Evolutionary conservation across 2,797 vertebrate genomes (phyloP).

Genomic region (Crenichthys baileyi): DNA sequence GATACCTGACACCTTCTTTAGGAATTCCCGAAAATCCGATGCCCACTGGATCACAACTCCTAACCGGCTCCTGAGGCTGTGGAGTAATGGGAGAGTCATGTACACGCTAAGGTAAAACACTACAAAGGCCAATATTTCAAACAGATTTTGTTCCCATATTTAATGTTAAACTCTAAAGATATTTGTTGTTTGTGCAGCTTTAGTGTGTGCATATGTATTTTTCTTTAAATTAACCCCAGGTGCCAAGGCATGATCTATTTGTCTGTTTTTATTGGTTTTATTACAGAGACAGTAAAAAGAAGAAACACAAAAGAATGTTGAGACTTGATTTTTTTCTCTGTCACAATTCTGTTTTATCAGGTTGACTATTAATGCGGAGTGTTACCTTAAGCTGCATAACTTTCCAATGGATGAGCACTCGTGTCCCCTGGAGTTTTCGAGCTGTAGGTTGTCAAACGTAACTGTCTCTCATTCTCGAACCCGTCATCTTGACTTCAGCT

Average conservation of each 20-base stretch:
- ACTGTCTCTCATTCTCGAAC: slow-evolving; percentile 58
- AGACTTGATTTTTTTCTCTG: slow-evolving; percentile 59
- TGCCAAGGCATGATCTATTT: slow-evolving; percentile 41
- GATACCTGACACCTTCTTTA: slow-evolving; percentile 98
- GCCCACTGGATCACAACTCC: slow-evolving; percentile 98
- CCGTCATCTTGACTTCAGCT: slow-evolving; percentile 63
- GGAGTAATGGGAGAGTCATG: slow-evolving; percentile 93
- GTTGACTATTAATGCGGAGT: slow-evolving; percentile 99
- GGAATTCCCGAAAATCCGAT: slow-evolving; percentile 95
- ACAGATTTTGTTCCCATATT: background rate
- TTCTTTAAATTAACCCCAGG: slow-evolving; percentile 39
- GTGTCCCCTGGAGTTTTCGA: slow-evolving; percentile 98
- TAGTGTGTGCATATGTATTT: slow-evolving; percentile 61
- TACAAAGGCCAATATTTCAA: background rate
- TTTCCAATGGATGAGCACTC: slow-evolving; percentile 99
- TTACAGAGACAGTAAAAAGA: slow-evolving; percentile 18
- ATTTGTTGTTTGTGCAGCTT: slow-evolving; percentile 67
- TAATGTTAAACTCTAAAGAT: slow-evolving; percentile 3
- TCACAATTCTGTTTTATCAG: slow-evolving; percentile 84
- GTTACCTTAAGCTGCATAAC: slow-evolving; percentile 99
- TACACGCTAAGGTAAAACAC: slow-evolving; percentile 89
- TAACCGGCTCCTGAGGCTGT: slow-evolving; percentile 92
- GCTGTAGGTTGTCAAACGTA: slow-evolving; percentile 90
- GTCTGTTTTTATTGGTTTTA: slow-evolving; percentile 25
- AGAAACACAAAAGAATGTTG: slow-evolving; percentile 25